Evolutionary conservation across 1,140 invertebrate species (phyloP), one percentile per base, ranked within the genome.

Genomic region (Bathynomus jamesi): DNA sequence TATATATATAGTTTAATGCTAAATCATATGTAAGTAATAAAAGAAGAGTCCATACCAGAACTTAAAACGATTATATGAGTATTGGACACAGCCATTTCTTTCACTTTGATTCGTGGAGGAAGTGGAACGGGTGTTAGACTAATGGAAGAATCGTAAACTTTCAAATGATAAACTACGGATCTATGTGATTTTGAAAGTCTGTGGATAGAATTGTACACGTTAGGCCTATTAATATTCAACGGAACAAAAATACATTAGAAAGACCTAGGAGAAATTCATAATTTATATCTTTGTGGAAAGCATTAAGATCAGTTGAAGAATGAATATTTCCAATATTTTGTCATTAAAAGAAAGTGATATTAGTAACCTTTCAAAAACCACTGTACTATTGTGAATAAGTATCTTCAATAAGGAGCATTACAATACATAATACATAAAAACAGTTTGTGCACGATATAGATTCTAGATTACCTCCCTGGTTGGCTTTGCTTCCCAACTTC

Each of bases 31-130:
- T 31, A 30, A 3, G 3, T 25, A 11, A 30, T 30, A 1, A 30
- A 28, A 27, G 11, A 21, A 8, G 11, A 28, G 17, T 5, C n/a
- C 27, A 24, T 27, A 76, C 75, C 75, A 32, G 75, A 72, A 70
- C 89, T 89, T 3, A 91, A 83, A 28, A 88, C 87, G 67, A 92
- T 84, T 78, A 87, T 86, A 81, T 92, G 90, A 24, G 86, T 87
- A 61, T 83, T 83, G 65, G 89, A 88, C 30, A 87, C 85, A 46
- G 87, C 84, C 28, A 90, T 83, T 79, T 87, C 79, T 25, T 82
- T 81, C 28, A 88, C 83, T 70, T 83, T 83, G 4, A 80, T 80
- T 72, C 83, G 83, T 7, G 84, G 81, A 10, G 87, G 87, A 63
- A 88, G 80, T 24, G 84, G 82, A 24, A 87, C 82, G 0, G 87